A percentile compares a stretch with the other conserved stretches of the same genome.
phyloP scores from a whole-genome alignment of 2,888 invertebrate genomes.

The Esperia sulphurella region DNA sequence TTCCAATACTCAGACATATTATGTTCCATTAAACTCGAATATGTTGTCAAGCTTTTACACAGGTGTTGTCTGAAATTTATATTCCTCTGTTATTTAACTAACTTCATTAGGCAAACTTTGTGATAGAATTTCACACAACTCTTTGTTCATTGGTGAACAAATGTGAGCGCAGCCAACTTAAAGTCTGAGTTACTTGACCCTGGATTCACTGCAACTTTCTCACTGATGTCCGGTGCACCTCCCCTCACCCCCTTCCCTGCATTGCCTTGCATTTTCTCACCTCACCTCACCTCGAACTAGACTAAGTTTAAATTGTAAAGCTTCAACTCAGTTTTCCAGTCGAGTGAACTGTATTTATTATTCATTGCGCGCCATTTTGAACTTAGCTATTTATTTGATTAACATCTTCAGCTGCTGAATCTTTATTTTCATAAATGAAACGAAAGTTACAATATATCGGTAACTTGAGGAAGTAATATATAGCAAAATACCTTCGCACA shows the following conservation, averaged over 20 bases:
- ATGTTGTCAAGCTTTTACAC: constrained; percentile 15
- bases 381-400: constrained; percentile 23
- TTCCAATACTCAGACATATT: constrained; percentile 25
- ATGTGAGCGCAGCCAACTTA: constrained; percentile 27
- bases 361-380: constrained; percentile 47
- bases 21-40: constrained; percentile 30
- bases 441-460: no score
- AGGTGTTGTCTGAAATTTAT: neutral
- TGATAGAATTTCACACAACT: constrained; percentile 12
- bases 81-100: neutral
- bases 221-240: constrained; percentile 41
- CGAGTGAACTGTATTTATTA: constrained; percentile 44
- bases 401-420: neutral
- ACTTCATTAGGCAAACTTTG: neutral
- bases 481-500: constrained; percentile 5
- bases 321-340: constrained; percentile 59
- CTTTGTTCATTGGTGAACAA: constrained; percentile 12
- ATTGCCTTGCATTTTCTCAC: constrained; percentile 52
- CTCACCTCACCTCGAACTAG: constrained; percentile 48
- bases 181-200: constrained; percentile 44
- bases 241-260: constrained; percentile 4
- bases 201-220: constrained; percentile 47
- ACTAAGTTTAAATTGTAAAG: constrained; percentile 71
- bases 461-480: neutral
- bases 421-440: no score